Percentiles rank a stretch among this genome's conserved stretches.
Conservation (phyloP, 2,888 invertebrate species). For the Cryptocephalus primarius region DNA sequence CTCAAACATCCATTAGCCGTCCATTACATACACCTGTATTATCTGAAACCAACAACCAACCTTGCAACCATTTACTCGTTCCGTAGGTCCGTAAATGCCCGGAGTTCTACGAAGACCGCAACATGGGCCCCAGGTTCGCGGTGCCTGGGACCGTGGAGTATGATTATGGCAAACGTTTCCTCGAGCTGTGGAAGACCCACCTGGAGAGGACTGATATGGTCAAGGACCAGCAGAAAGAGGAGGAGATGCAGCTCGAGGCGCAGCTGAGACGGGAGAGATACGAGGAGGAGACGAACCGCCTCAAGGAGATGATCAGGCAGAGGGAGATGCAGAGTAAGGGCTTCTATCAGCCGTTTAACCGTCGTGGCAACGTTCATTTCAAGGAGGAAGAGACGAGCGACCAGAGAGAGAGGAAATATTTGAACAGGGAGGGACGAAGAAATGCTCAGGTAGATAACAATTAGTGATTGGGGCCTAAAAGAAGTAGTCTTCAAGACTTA, state of each 20-base stretch:
- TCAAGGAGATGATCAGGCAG: slow-evolving; percentile 8
- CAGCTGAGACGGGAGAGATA: slow-evolving; percentile 6
- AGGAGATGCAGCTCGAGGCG: slow-evolving; percentile 5
- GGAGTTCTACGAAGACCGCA: slow-evolving; percentile 70
- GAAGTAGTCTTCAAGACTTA: no score
- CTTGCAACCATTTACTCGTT: no score
- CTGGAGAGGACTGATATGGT: slow-evolving; percentile 3
- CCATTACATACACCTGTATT: no score
- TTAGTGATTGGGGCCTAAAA: no score
- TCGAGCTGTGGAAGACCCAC: slow-evolving; percentile 4
- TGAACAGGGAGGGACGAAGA: no score
- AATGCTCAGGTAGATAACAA: no score
- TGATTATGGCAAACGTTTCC: slow-evolving; percentile 58
- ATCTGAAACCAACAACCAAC: no score
- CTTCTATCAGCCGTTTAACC: slow-evolving; percentile 4
- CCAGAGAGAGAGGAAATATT: no score
- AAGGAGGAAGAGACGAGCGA: no score
- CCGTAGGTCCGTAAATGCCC: slow-evolving; percentile 50
- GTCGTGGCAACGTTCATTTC: no score
- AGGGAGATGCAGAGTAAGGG: slow-evolving; percentile 8
- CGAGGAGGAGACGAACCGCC: slow-evolving; percentile 8
- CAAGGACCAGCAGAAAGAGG: slow-evolving; percentile 4
- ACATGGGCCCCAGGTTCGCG: slow-evolving; percentile 80
- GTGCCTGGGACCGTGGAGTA: slow-evolving; percentile 80
- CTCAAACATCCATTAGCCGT: no score